These are phyloP conservation scores for Caradrina clavipalpis DNA, from an alignment of 2,888 invertebrate species.

Conservation along the genomic window DNA sequence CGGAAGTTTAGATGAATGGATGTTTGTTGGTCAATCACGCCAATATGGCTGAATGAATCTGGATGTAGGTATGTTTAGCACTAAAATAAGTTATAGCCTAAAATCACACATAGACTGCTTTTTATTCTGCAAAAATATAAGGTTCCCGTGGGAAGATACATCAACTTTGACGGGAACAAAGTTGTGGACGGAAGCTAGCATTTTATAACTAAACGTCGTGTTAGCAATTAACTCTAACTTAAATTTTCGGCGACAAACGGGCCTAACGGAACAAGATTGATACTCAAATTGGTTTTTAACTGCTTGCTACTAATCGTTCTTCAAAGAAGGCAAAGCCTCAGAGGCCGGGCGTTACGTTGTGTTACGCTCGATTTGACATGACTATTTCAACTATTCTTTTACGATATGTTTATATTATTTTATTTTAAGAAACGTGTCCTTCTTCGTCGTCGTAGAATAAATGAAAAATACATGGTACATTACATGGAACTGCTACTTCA, in stretches of 20 bases:
- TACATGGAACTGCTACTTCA: background rate
- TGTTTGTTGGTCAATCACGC: no score
- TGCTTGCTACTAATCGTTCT: background rate
- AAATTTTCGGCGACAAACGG: background rate
- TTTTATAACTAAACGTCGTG: background rate
- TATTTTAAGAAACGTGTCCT: constrained; percentile 2
- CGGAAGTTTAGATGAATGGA: no score
- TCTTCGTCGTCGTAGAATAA: background rate
- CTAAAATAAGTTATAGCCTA: no score
- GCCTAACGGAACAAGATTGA: background rate
- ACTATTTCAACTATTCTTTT: constrained; percentile 12
- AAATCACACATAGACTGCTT: no score
- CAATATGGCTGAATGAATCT: no score
- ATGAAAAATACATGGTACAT: background rate
- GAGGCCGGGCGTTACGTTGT: constrained; percentile 12
- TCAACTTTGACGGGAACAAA: no score
- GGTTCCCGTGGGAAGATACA: no score
- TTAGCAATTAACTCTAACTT: background rate
- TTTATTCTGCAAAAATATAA: no score
- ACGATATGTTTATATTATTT: constrained; percentile 24
- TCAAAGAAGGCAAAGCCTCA: background rate
- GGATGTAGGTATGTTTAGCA: no score
- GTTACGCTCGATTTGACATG: constrained; percentile 31
- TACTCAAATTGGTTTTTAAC: background rate
- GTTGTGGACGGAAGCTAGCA: no score